Evolutionary conservation across 1,140 invertebrate species (phyloP).

Genomic region (Drosophila leontia): DNA sequence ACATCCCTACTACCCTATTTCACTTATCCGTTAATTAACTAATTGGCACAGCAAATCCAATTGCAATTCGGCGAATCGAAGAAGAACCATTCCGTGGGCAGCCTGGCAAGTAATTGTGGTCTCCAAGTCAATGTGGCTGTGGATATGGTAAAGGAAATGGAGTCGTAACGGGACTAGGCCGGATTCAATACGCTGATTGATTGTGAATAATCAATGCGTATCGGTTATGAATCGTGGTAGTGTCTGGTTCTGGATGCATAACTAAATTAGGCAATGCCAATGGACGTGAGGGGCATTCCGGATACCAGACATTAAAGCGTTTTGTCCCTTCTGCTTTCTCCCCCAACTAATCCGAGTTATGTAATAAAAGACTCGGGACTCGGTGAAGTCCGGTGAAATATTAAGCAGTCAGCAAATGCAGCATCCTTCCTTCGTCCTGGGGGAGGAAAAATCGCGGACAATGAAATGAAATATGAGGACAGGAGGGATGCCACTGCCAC

Average conservation of each 20-base stretch:
- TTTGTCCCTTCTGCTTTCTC: constrained; percentile 2
- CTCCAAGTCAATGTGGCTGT: constrained; percentile 14
- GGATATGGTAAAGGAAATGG: constrained; percentile 29
- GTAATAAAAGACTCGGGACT: constrained; percentile 61
- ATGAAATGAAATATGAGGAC: constrained; percentile 70
- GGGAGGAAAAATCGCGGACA: constrained; percentile 47
- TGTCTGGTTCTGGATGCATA: constrained; percentile 52
- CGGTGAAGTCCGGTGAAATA: constrained; percentile 59
- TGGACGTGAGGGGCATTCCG: constrained; percentile 64
- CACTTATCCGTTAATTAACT: constrained; percentile 68
- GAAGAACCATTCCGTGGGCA: constrained; percentile 31
- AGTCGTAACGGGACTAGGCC: constrained; percentile 32
- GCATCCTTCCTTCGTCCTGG: constrained; percentile 10
- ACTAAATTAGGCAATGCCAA: constrained; percentile 62
- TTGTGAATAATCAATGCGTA: constrained; percentile 44
- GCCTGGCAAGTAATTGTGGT: constrained; percentile 50
- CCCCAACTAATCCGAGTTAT: constrained; percentile 63
- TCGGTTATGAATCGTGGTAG: constrained; percentile 35
- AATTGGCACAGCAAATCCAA: constrained; percentile 58
- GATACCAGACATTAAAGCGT: constrained; percentile 4
- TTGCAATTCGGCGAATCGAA: constrained; percentile 41
- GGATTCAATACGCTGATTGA: constrained; percentile 71
- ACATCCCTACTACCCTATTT: constrained; percentile 18
- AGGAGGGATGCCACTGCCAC: constrained; percentile 1
- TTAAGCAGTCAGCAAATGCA: constrained; percentile 55